Evolutionary conservation across 1,140 invertebrate species (phyloP).

Genomic region (Hirudo medicinalis): DNA sequence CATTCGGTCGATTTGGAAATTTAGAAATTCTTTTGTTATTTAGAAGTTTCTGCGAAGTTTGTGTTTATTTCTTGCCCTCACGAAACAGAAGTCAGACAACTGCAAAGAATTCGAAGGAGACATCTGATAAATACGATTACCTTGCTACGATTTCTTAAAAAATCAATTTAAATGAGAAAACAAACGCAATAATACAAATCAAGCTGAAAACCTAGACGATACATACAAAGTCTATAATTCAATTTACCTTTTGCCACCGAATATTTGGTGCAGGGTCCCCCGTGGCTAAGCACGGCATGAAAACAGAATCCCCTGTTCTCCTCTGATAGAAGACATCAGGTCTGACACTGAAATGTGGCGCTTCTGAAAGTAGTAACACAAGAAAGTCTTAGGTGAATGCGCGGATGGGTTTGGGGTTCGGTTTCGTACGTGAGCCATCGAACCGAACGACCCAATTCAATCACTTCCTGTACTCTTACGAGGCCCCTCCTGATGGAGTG

Average conservation of each 20-base stretch:
- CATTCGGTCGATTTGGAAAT: too few relatives aligned
- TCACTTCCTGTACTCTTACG: background rate
- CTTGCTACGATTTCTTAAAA: background rate
- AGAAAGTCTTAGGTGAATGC: background rate
- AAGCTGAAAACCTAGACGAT: background rate
- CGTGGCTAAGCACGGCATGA: constrained; percentile 78
- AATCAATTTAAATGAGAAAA: background rate
- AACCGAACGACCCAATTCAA: background rate
- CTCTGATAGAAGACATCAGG: constrained; percentile 39
- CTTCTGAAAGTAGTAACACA: constrained; percentile 33
- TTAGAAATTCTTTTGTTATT: too few relatives aligned
- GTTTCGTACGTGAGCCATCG: background rate
- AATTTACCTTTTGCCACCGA: constrained; percentile 71
- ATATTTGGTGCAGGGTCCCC: constrained; percentile 78
- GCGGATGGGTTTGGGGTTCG: background rate
- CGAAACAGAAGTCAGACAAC: too few relatives aligned
- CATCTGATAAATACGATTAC: background rate
- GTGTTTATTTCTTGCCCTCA: too few relatives aligned
- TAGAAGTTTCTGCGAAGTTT: too few relatives aligned
- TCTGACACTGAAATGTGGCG: constrained; percentile 40
- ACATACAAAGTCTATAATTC: background rate
- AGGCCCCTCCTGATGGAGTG: background rate
- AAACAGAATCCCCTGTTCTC: constrained; percentile 33
- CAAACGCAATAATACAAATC: background rate
- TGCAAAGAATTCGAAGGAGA: background rate